These are phyloP conservation scores for Anguilla pacifica DNA, from an alignment of 2,797 vertebrate species.

Conservation along the genomic window DNA sequence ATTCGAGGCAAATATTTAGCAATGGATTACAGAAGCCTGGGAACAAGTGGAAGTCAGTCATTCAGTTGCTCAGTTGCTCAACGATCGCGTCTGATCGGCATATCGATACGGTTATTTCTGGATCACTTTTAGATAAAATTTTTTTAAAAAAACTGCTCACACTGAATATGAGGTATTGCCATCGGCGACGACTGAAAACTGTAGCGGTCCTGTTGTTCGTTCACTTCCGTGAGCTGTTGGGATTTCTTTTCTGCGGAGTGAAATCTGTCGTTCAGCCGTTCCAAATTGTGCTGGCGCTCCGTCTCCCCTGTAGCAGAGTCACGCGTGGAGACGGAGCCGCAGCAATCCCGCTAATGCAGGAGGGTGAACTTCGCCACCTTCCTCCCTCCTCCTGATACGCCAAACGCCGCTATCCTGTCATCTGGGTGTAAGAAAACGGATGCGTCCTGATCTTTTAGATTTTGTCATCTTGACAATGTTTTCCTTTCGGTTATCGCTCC, in stretches of 20 bases:
- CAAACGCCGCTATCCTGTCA: conserved; percentile 28
- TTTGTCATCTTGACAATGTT: conserved; percentile 24
- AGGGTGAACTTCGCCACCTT: conserved; percentile 10
- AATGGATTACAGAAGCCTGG: conserved; percentile 1
- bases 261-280: neutral
- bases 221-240: conserved; percentile 15
- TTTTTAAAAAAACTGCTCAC: neutral
- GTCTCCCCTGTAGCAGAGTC: conserved; percentile 6
- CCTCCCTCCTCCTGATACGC: neutral
- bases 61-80: neutral
- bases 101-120: conserved; percentile 22
- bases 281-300: neutral
- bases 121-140: conserved; percentile 9
- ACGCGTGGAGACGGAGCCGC: neutral
- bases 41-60: neutral
- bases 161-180: neutral
- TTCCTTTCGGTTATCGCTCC: neutral
- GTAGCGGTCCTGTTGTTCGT: neutral
- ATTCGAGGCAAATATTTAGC: conserved; percentile 23
- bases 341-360: conserved; percentile 23
- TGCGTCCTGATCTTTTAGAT: conserved; percentile 30
- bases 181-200: neutral
- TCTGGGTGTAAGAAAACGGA: conserved; percentile 23
- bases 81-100: neutral
- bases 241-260: neutral